These are phyloP conservation scores for Steatocranus sp. DNA, from an alignment of 2,797 vertebrate genomes.

Conservation along the genomic window DNA sequence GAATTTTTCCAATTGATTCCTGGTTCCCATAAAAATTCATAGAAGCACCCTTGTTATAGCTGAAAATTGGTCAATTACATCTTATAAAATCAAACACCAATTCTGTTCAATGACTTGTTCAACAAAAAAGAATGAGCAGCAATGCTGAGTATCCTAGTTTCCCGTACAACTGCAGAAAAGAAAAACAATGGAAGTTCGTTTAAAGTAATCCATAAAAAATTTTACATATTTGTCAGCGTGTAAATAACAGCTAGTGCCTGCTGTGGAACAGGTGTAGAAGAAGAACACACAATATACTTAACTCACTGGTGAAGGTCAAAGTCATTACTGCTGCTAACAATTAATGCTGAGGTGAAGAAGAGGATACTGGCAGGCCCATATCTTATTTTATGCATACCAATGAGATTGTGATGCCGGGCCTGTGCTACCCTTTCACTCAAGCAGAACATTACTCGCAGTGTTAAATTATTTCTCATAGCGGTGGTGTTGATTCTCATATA, in stretches of 20 bases:
- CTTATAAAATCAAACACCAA: background rate
- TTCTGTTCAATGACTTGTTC: background rate
- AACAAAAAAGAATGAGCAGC: background rate
- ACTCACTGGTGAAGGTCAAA: conserved; percentile 61
- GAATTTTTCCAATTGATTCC: background rate
- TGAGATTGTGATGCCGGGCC: conserved; percentile 44
- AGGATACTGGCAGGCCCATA: conserved; percentile 49
- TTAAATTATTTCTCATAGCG: conserved; percentile 61
- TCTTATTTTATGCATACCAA: conserved; percentile 65
- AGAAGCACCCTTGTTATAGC: background rate
- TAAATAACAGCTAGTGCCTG: background rate
- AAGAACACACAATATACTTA: conserved; percentile 35
- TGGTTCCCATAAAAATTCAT: background rate
- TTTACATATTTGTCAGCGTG: conserved; percentile 1
- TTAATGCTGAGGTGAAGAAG: conserved; percentile 64
- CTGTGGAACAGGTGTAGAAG: conserved; percentile 23
- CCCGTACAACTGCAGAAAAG: background rate
- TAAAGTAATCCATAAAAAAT: background rate
- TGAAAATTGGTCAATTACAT: background rate
- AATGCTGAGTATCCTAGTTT: background rate
- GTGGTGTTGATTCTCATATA: conserved; percentile 53
- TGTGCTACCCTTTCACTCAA: conserved; percentile 50
- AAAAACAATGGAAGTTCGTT: background rate
- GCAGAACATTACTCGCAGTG: conserved; percentile 60
- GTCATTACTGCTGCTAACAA: conserved; percentile 66